Percentiles rank a stretch among this genome's conserved stretches.
phyloP scores from a whole-genome alignment of 2,797 vertebrate genomes.

The Typhlichthys subterraneus region DNA sequence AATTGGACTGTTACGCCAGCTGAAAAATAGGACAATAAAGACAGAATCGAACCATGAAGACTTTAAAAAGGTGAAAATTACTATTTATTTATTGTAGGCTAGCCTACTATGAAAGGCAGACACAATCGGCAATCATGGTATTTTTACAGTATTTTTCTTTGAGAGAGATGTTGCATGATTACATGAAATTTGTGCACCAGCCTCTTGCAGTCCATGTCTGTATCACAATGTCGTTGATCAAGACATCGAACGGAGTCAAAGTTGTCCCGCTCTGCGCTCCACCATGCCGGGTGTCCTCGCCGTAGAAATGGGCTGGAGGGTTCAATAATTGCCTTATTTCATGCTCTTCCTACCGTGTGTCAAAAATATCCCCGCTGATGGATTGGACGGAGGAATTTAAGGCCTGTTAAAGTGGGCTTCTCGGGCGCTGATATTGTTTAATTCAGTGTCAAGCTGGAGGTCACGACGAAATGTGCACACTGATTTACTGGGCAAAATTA shows the following conservation, averaged over 20 bases:
- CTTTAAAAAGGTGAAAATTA: too few relatives aligned
- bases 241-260: conserved; percentile 24
- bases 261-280: conserved; percentile 28
- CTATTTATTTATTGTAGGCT: too few relatives aligned
- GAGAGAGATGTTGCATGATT: too few relatives aligned
- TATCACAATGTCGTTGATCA: conserved; percentile 49
- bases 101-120: too few relatives aligned
- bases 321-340: conserved; percentile 88
- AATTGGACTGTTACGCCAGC: too few relatives aligned
- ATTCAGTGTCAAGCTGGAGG: conserved; percentile 78
- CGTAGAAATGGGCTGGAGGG: conserved; percentile 78
- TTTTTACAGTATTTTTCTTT: too few relatives aligned
- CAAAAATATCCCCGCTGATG: conserved; percentile 80
- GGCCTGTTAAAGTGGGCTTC: conserved; percentile 79
- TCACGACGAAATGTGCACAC: conserved; percentile 70
- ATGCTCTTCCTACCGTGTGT: conserved; percentile 81
- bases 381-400: conserved; percentile 78
- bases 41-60: too few relatives aligned
- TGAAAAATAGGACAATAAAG: too few relatives aligned
- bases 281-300: conserved; percentile 42
- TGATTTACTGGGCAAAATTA: conserved; percentile 79
- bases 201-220: conserved; percentile 1
- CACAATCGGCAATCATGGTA: too few relatives aligned
- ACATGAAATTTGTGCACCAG: too few relatives aligned
- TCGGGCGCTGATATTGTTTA: conserved; percentile 79